phyloP scores from a whole-genome alignment of 1,140 invertebrate species.

The Drosophila kanapiae region DNA sequence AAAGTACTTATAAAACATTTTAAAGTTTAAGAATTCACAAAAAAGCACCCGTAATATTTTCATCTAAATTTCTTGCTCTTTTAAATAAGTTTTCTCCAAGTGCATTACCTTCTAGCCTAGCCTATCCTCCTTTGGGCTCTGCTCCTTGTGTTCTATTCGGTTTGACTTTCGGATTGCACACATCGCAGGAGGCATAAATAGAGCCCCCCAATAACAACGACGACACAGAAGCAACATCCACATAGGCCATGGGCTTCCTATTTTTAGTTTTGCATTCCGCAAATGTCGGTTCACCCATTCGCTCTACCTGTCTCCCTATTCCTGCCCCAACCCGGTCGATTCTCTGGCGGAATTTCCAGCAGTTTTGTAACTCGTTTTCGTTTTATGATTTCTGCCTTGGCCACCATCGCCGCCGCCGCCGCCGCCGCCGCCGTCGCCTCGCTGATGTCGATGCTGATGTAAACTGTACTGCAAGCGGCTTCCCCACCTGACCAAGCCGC shows the following conservation, averaged over 20 bases:
- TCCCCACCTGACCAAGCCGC: slow-evolving; percentile 32
- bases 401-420: slow-evolving; percentile 21
- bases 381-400: slow-evolving; percentile 76
- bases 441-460: slow-evolving; percentile 50
- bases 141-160: slow-evolving; percentile 40
- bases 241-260: slow-evolving; percentile 46
- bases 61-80: no score
- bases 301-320: slow-evolving; percentile 22
- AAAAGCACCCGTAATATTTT: no score
- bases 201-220: slow-evolving; percentile 42
- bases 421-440: slow-evolving; percentile 9
- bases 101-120: no score
- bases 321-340: slow-evolving; percentile 19
- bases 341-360: slow-evolving; percentile 67
- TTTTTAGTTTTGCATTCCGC: slow-evolving; percentile 65
- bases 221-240: slow-evolving; percentile 43
- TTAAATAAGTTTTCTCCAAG: no score
- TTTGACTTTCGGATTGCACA: slow-evolving; percentile 46
- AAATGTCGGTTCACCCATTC: slow-evolving; percentile 55
- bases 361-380: slow-evolving; percentile 81
- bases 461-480: slow-evolving; percentile 41
- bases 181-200: slow-evolving; percentile 72
- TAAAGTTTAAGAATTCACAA: no score
- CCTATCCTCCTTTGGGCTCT: slow-evolving; percentile 16
- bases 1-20: no score